A percentile compares a stretch with the other conserved stretches of the same genome.
Evolutionary conservation across 2,113 vertebrate species (phyloP).

Genomic region (Marcusenius ussheri): DNA sequence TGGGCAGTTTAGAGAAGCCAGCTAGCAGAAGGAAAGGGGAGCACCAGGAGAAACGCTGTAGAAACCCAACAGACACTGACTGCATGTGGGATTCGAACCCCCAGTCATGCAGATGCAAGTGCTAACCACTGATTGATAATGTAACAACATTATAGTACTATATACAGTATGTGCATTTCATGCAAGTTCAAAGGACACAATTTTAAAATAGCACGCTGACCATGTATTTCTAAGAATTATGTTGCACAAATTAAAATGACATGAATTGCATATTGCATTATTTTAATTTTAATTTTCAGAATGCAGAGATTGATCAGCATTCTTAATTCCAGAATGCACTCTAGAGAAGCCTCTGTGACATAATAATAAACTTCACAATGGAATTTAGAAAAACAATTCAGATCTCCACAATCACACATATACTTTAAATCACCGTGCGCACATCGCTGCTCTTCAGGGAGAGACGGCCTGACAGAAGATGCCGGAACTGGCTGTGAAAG

Average conservation of each 20-base stretch:
- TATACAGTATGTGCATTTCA: neutral
- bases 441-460: neutral
- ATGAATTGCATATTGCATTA: neutral
- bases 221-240: neutral
- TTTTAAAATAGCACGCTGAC: neutral
- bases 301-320: neutral
- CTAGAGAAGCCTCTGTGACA: neutral
- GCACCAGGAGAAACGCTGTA: neutral
- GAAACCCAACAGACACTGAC: neutral
- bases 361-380: neutral
- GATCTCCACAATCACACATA: neutral
- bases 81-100: neutral
- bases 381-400: neutral
- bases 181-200: neutral
- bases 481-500: neutral
- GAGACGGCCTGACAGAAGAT: neutral
- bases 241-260: neutral
- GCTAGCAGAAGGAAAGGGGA: neutral
- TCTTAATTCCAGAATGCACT: neutral
- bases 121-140: neutral
- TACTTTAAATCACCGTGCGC: neutral
- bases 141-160: neutral
- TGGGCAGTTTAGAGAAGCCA: neutral
- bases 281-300: neutral
- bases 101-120: neutral